Evolutionary conservation across 2,888 invertebrate species (phyloP).

Genomic region (Drosophila meridiana): DNA sequence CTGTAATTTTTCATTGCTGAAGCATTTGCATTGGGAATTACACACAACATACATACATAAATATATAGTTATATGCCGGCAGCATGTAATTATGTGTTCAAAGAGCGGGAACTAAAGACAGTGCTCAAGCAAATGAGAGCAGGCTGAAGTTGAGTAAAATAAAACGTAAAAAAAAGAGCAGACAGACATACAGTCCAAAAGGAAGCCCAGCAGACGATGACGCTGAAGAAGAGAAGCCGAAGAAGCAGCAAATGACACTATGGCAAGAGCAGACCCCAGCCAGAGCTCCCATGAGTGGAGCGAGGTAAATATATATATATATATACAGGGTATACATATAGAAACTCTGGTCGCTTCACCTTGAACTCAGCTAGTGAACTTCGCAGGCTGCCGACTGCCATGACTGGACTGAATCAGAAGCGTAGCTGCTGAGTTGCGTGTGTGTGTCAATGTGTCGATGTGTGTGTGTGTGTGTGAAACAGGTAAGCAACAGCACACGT

Average conservation of each 20-base stretch:
- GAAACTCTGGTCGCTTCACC: constrained; percentile 66
- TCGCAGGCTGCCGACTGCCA: constrained; percentile 48
- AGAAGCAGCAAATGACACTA: constrained; percentile 55
- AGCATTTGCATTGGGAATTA: constrained; percentile 45
- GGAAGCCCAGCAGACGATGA: constrained; percentile 54
- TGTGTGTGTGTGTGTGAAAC: constrained; percentile 9
- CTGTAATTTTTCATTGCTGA: constrained; percentile 57
- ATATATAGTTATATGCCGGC: constrained; percentile 5
- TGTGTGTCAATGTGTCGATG: neutral
- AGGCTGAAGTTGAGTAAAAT: constrained; percentile 27
- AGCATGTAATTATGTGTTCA: constrained; percentile 67
- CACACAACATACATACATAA: neutral
- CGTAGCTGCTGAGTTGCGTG: constrained; percentile 13
- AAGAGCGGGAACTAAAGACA: constrained; percentile 54
- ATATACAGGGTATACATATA: constrained; percentile 20
- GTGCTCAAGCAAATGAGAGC: constrained; percentile 71
- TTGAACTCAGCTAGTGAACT: constrained; percentile 79
- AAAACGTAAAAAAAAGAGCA: constrained; percentile 19
- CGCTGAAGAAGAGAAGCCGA: constrained; percentile 16
- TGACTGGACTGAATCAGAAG: constrained; percentile 42
- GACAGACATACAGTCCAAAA: constrained; percentile 22
- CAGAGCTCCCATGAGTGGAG: constrained; percentile 17
- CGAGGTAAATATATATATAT: constrained; percentile 10
- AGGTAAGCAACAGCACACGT: constrained; percentile 48
- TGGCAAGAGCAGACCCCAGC: constrained; percentile 39